Conservation (phyloP, 1,140 invertebrate species). For the Drosophila nikananu region DNA sequence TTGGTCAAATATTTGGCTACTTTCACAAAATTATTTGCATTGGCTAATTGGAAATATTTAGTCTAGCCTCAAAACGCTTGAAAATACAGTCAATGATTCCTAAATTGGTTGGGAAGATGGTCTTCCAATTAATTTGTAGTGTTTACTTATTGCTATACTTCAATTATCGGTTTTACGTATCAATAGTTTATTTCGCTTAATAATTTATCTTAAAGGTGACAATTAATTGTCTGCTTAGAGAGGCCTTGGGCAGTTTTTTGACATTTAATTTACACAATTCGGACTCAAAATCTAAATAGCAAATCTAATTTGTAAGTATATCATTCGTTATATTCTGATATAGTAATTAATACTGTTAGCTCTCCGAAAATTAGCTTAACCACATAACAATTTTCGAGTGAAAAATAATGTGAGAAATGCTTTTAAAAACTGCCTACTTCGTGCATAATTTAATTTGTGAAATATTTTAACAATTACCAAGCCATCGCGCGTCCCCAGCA, state of each 20-base stretch:
- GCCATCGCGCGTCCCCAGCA: conserved; percentile 13
- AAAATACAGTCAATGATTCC: background rate
- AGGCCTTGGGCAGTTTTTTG: rapidly evolving
- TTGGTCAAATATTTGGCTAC: conserved; percentile 58
- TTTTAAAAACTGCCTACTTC: conserved; percentile 29
- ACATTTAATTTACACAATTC: background rate
- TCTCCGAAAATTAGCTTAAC: conserved; percentile 12
- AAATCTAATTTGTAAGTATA: background rate
- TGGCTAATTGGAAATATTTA: conserved; percentile 7
- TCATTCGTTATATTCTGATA: background rate
- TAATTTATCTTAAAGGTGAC: background rate
- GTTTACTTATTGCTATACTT: background rate
- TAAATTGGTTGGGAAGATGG: conserved; percentile 6
- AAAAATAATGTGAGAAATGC: conserved; percentile 22
- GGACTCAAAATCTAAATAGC: background rate
- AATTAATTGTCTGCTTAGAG: background rate
- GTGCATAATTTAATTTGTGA: conserved; percentile 49
- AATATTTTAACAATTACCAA: conserved; percentile 51
- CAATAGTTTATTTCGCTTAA: background rate
- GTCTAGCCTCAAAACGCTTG: background rate
- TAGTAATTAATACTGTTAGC: background rate
- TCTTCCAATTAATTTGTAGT: conserved; percentile 27
- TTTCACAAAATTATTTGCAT: conserved; percentile 42
- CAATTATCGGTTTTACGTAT: background rate
- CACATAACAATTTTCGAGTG: conserved; percentile 6